Percentiles rank a stretch among this genome's conserved stretches.
Conservation (phyloP, 23 tunicate genomes). For the Halocynthia roretzi region DNA sequence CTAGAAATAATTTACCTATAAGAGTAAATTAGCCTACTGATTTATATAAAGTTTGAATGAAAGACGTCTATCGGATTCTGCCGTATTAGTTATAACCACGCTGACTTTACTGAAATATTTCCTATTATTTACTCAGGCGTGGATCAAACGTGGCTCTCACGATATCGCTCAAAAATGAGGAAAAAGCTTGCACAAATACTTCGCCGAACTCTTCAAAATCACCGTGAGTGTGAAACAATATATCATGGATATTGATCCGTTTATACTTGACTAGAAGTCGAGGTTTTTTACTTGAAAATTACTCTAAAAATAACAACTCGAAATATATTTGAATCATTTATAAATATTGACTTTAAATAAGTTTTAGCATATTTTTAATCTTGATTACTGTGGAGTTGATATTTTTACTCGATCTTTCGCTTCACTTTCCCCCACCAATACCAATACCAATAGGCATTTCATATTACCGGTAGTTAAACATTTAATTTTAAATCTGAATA, state of each 20-base stretch:
- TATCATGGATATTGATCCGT: too few relatives aligned
- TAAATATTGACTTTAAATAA: constrained; percentile 13
- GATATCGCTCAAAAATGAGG: constrained; percentile 47
- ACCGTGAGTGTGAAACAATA: constrained; percentile 48
- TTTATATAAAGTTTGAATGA: too few relatives aligned
- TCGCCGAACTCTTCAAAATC: constrained; percentile 39
- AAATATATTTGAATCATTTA: background rate
- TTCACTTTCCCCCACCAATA: too few relatives aligned
- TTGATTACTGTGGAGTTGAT: background rate
- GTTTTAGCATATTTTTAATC: background rate
- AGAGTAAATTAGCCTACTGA: background rate
- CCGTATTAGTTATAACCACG: background rate
- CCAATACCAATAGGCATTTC: background rate
- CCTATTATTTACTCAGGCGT: constrained; percentile 36
- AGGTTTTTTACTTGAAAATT: too few relatives aligned
- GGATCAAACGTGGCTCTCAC: constrained; percentile 89
- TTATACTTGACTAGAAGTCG: background rate
- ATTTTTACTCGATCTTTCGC: too few relatives aligned
- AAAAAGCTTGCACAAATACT: constrained; percentile 31
- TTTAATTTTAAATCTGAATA: background rate
- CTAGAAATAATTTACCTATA: background rate
- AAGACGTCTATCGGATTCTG: background rate
- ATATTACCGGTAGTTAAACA: background rate
- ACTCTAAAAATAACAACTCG: too few relatives aligned
- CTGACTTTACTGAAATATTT: background rate